A percentile compares a stretch with the other conserved stretches of the same genome.
phyloP scores from a whole-genome alignment of 2,888 invertebrate species.

The Eristalis arbustorum region DNA sequence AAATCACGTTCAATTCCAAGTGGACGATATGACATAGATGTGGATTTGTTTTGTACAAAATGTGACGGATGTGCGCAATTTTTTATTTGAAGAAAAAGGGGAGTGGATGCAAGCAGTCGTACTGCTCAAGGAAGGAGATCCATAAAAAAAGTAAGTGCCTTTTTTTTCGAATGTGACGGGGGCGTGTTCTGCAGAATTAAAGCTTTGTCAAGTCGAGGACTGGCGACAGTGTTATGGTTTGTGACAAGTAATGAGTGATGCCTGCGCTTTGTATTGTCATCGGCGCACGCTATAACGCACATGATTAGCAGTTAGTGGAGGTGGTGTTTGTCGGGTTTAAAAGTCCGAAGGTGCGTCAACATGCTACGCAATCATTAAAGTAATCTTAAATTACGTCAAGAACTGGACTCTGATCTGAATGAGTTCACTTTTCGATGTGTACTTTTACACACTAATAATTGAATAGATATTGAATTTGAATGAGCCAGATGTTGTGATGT shows the following conservation, averaged over 20 bases:
- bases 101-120: conserved; percentile 20
- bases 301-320: background rate
- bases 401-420: no score
- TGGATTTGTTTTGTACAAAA: background rate
- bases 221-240: background rate
- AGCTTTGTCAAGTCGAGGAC: background rate
- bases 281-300: background rate
- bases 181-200: background rate
- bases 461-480: no score
- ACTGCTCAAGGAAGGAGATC: background rate
- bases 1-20: conserved; percentile 30
- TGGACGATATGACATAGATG: background rate
- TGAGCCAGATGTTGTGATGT: no score
- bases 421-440: no score
- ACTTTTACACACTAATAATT: no score
- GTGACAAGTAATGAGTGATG: background rate
- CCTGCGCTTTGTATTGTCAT: background rate
- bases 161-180: background rate
- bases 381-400: background rate
- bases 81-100: conserved; percentile 1
- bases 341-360: background rate
- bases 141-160: background rate
- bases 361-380: background rate
- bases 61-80: conserved; percentile 26
- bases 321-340: background rate